A percentile compares a stretch with the other conserved stretches of the same genome.
phyloP scores from a whole-genome alignment of 2,888 invertebrate species.

The Tyria jacobaeae region DNA sequence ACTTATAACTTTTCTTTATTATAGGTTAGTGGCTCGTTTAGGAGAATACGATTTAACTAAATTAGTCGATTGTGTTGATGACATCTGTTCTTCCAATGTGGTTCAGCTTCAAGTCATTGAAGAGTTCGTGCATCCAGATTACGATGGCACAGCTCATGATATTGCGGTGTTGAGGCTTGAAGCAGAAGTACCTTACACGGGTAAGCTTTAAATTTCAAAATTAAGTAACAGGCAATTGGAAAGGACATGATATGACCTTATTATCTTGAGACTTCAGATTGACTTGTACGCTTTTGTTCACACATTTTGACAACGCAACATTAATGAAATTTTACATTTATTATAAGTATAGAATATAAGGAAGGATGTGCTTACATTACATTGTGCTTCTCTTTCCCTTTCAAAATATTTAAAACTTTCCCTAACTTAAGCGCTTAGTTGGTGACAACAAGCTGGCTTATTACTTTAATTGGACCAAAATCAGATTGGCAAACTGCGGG shows the following conservation, averaged over 20 bases:
- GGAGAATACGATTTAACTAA: conserved; percentile 56
- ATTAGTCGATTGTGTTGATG: conserved; percentile 45
- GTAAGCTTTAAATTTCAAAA: conserved; percentile 38
- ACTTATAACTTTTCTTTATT: conserved; percentile 15
- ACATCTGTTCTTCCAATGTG: conserved; percentile 52
- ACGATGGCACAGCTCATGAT: conserved; percentile 54
- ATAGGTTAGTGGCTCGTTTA: conserved; percentile 54
- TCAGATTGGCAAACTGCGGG: too few species aligned
- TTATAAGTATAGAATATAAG: too few species aligned
- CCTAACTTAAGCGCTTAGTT: too few species aligned
- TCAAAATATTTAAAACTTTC: too few species aligned
- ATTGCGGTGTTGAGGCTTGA: conserved; percentile 60
- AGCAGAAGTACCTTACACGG: conserved; percentile 58
- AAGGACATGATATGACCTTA: neutral
- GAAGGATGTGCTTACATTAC: too few species aligned
- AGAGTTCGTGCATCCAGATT: conserved; percentile 51
- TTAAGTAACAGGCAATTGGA: neutral
- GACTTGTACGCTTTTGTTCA: too few species aligned
- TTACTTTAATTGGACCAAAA: too few species aligned
- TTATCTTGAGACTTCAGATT: neutral
- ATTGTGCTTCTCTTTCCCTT: too few species aligned
- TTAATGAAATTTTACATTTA: too few species aligned
- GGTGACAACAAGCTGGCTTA: too few species aligned
- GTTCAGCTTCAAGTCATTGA: conserved; percentile 46
- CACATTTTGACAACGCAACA: too few species aligned